Evolutionary conservation across 2,113 vertebrate species (phyloP), one percentile per base, ranked within the genome.

Genomic region (Brachypodius melanocephalos): DNA sequence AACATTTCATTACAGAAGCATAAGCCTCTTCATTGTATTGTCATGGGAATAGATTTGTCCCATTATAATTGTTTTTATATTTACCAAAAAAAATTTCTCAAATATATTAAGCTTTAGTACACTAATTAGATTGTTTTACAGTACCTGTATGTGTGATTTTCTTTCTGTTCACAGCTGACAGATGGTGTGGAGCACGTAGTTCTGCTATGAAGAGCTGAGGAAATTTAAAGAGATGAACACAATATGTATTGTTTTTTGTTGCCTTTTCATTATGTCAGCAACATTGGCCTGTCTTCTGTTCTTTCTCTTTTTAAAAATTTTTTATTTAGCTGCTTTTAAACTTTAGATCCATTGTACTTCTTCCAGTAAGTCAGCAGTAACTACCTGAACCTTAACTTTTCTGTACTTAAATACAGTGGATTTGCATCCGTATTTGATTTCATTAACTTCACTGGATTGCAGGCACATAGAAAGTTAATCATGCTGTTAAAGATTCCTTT

Each of bases 51-150:
- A 82, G 81, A 92, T 96, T 97, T 92, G 95, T 93, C 97, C 95
- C 85, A 78, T 88, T 95, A 84, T 92, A 97, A 97, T 96, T 97
- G 94, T 95, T 98, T 97, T 97, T 93, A 95, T 97, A 97, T 96
- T 98, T 97, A 96, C 88, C 5, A 97, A 94, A 95, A 81, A 89
- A 71, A 89, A 45, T 5, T 8, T 24, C 85, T 85, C 91, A 93
- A 84, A 95, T 97, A 97, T 95, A 96, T 97, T 96, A 97, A 96
- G 92, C 93, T 88, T 97, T 96, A 93, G 88, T 85, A 65, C 55
- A 85, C 91, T 97, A 95, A 98, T 97, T 96, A 96, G 79, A 81
- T 61, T 91, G 82, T 55, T 68, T 97, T 96, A 61, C 14, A 34
- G 78, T 93, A 97, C 97, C 94, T 97, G 76, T 87, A 87, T 36